These are phyloP conservation scores for Empis stercorea DNA, from an alignment of 2,888 invertebrate genomes.

Conservation along the genomic window DNA sequence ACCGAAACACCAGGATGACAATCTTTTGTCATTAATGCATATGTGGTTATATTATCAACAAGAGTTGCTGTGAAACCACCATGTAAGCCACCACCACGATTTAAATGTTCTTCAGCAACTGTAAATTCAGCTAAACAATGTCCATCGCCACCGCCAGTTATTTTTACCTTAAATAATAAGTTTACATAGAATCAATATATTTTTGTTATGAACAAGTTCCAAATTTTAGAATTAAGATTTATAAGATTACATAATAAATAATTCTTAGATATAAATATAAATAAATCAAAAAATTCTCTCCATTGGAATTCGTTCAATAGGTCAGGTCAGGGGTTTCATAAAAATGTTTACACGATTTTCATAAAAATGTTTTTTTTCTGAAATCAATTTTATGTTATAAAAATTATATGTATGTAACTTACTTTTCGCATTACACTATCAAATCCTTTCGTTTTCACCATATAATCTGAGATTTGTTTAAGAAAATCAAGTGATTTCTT, in stretches of 20 bases:
- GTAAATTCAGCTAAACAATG: constrained; percentile 61
- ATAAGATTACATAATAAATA: too few relatives aligned
- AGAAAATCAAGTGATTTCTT: constrained; percentile 32
- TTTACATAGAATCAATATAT: neutral
- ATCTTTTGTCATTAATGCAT: constrained; percentile 57
- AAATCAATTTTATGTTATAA: too few relatives aligned
- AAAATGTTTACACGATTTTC: too few relatives aligned
- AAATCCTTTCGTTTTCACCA: constrained; percentile 31
- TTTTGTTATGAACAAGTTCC: too few relatives aligned
- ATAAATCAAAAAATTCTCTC: too few relatives aligned
- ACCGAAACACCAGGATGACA: constrained; percentile 68
- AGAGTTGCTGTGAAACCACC: constrained; percentile 76
- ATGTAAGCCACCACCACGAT: constrained; percentile 63
- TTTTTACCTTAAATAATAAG: constrained; percentile 20
- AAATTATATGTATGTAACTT: too few relatives aligned
- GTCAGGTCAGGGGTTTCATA: too few relatives aligned
- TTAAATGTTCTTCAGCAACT: constrained; percentile 60
- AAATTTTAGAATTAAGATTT: too few relatives aligned
- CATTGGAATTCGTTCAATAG: too few relatives aligned
- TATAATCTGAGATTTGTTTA: constrained; percentile 28
- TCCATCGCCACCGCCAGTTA: constrained; percentile 49
- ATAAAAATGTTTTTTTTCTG: too few relatives aligned
- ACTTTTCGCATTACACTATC: constrained; percentile 39
- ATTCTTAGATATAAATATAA: too few relatives aligned
- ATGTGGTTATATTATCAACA: constrained; percentile 58